Conservation (phyloP, 2,797 vertebrate species). For the Megalops cyprinoides region DNA sequence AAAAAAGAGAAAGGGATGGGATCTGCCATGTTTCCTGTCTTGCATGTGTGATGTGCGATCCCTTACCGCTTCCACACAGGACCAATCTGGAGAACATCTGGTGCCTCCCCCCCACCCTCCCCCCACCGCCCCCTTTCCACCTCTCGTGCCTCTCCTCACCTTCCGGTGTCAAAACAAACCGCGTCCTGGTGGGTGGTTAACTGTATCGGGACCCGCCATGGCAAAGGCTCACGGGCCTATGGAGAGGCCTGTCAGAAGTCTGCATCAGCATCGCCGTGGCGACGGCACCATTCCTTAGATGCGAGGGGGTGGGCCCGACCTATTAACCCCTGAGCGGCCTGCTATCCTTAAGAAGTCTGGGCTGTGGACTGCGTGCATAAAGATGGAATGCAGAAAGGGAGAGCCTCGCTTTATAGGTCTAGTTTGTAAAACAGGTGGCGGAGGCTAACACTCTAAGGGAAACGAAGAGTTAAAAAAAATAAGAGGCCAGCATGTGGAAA, state of each 20-base stretch:
- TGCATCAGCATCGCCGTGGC: constrained; percentile 5
- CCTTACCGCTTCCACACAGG: constrained; percentile 13
- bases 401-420: neutral
- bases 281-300: neutral
- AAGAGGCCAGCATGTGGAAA: neutral
- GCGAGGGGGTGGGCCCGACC: constrained; percentile 9
- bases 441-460: neutral
- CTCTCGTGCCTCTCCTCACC: constrained; percentile 24
- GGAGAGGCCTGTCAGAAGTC: constrained; percentile 4
- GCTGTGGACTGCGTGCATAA: neutral
- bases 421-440: neutral
- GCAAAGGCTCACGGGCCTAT: constrained; percentile 10
- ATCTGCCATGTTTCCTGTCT: neutral
- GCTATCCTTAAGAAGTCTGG: neutral
- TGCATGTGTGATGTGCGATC: neutral
- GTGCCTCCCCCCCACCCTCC: neutral
- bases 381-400: neutral
- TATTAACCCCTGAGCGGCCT: constrained; percentile 39
- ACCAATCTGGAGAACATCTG: constrained; percentile 37
- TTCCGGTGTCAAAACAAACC: constrained; percentile 37
- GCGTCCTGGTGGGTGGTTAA: constrained; percentile 34
- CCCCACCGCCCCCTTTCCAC: neutral
- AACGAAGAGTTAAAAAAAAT: neutral
- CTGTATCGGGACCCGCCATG: constrained; percentile 13
- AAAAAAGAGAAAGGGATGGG: neutral